Conservation (phyloP, 2,113 vertebrate genomes). For the Prolemur simus region DNA sequence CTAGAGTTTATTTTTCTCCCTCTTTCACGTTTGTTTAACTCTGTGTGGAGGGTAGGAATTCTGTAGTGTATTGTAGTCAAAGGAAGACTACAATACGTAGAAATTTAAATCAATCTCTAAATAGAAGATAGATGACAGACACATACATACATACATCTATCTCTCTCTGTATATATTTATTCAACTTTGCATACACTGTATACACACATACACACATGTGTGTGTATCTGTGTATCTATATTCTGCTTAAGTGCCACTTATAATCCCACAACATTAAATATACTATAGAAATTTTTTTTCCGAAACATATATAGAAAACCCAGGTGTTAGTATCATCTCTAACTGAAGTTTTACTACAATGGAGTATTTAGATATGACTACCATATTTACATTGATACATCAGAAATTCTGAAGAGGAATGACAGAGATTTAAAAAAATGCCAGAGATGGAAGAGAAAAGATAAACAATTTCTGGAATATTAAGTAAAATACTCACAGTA, state of each 20-base stretch:
- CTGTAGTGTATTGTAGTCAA: neutral
- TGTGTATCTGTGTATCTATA: neutral
- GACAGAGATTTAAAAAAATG: neutral
- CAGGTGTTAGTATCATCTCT: neutral
- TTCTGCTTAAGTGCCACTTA: neutral
- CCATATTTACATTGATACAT: neutral
- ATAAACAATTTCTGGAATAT: constrained; percentile 34
- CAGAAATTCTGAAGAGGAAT: constrained; percentile 3
- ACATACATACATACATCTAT: neutral
- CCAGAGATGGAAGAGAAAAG: constrained; percentile 50
- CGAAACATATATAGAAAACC: neutral
- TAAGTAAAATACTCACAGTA: constrained; percentile 91
- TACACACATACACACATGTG: accelerated
- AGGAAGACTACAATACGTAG: neutral
- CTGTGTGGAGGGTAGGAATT: neutral
- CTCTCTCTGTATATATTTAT: neutral
- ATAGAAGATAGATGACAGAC: neutral
- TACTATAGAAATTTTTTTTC: neutral
- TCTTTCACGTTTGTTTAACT: constrained; percentile 48
- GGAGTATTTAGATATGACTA: neutral
- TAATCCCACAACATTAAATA: neutral
- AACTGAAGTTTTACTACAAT: neutral
- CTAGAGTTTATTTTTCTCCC: neutral
- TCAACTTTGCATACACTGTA: neutral
- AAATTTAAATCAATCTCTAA: neutral